These are phyloP conservation scores for Ctena decussata DNA, from an alignment of 2,888 invertebrate species.

Conservation along the genomic window DNA sequence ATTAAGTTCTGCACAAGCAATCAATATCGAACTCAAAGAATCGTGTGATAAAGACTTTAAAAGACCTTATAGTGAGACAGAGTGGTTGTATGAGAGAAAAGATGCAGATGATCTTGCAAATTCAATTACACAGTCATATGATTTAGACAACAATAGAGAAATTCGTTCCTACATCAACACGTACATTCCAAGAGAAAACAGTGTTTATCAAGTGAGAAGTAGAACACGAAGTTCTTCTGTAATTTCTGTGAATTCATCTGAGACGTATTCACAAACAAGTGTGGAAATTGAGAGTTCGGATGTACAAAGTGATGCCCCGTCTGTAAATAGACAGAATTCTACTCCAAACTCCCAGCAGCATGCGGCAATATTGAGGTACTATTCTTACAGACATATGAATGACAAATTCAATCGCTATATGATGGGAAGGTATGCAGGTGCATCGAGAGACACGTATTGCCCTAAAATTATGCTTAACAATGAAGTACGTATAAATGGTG, in stretches of 20 bases:
- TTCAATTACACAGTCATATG: conserved; percentile 78
- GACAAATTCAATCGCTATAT: conserved; percentile 46
- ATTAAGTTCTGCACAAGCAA: conserved; percentile 61
- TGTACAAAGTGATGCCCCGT: conserved; percentile 2
- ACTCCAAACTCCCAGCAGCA: conserved; percentile 62
- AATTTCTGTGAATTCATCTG: conserved; percentile 51
- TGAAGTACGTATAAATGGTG: conserved; percentile 8
- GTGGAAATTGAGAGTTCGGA: conserved; percentile 36
- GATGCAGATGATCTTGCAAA: conserved; percentile 75
- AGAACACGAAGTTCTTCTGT: conserved; percentile 44
- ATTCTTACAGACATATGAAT: conserved; percentile 60
- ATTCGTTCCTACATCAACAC: conserved; percentile 76
- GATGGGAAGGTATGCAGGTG: not conserved
- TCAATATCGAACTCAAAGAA: conserved; percentile 65
- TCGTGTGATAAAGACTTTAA: conserved; percentile 63
- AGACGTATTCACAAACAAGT: conserved; percentile 35
- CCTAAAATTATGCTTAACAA: conserved; percentile 15
- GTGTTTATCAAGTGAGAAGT: conserved; percentile 44
- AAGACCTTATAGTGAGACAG: conserved; percentile 58
- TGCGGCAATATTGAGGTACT: conserved; percentile 59
- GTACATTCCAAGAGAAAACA: conserved; percentile 68
- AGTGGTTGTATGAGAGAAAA: conserved; percentile 55
- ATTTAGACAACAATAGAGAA: conserved; percentile 75
- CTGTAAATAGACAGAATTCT: conserved; percentile 39
- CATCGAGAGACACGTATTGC: not conserved